Conservation (phyloP, 2,888 invertebrate species). For the Zaprionus bogoriensis region DNA sequence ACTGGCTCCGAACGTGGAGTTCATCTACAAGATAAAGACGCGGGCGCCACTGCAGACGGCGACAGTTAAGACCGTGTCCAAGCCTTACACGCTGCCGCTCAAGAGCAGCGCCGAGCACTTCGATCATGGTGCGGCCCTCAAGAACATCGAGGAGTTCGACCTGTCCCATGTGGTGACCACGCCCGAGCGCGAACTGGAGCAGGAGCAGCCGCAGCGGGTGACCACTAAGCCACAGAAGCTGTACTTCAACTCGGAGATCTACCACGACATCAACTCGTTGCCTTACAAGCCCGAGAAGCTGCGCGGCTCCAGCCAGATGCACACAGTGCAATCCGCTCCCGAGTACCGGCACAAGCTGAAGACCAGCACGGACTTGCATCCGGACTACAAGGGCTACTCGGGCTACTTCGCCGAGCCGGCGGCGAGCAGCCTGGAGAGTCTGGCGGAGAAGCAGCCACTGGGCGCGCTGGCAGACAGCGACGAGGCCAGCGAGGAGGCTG, state of each 20-base stretch:
- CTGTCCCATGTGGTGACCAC: slow-evolving; percentile 78
- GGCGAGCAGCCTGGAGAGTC: slow-evolving; percentile 47
- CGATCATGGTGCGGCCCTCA: slow-evolving; percentile 81
- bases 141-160: slow-evolving; percentile 81
- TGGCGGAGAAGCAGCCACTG: slow-evolving; percentile 40
- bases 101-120: slow-evolving; percentile 75
- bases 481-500: slow-evolving; percentile 50
- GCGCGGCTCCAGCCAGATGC: slow-evolving; percentile 30
- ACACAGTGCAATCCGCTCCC: slow-evolving; percentile 19
- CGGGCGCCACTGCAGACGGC: slow-evolving; percentile 80
- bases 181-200: slow-evolving; percentile 62
- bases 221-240: slow-evolving; percentile 73
- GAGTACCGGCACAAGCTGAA: slow-evolving; percentile 71
- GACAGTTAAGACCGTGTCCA: slow-evolving; percentile 79
- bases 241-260: slow-evolving; percentile 82
- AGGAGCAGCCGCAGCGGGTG: slow-evolving; percentile 42
- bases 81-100: slow-evolving; percentile 74
- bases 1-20: slow-evolving; percentile 81
- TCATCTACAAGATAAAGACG: slow-evolving; percentile 82
- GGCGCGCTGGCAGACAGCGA: slow-evolving; percentile 15
- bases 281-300: slow-evolving; percentile 79
- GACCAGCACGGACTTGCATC: slow-evolving; percentile 40
- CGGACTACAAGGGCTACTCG: slow-evolving; percentile 79
- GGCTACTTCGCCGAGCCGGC: slow-evolving; percentile 80
- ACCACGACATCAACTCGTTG: slow-evolving; percentile 82